phyloP scores from a whole-genome alignment of 2,888 invertebrate genomes.

The Eueremaeus valkanovi region DNA sequence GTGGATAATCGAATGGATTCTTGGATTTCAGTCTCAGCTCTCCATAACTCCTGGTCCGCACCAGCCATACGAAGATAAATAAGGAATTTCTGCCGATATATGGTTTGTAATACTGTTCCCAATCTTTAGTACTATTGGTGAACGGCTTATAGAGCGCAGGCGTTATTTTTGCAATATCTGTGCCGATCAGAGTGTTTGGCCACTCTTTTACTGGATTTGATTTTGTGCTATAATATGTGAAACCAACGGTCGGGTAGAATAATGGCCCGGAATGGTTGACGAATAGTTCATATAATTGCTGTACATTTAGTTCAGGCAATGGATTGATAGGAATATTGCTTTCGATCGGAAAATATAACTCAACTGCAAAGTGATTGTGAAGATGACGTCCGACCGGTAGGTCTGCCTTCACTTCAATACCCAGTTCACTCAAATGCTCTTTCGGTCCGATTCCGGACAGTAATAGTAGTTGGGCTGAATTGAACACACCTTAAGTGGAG shows the following conservation, averaged over 20 bases:
- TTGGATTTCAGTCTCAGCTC: too few relatives aligned
- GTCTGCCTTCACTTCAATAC: neutral
- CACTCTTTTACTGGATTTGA: neutral
- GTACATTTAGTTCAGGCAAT: neutral
- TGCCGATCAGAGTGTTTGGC: neutral
- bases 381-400: neutral
- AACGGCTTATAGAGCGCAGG: too few relatives aligned
- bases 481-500: neutral
- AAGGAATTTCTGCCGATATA: too few relatives aligned
- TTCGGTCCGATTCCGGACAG: too few relatives aligned
- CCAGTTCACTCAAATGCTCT: neutral
- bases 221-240: neutral
- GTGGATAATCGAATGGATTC: too few relatives aligned
- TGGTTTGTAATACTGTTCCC: too few relatives aligned
- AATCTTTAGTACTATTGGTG: too few relatives aligned
- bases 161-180: too few relatives aligned
- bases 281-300: neutral
- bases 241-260: neutral
- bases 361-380: neutral
- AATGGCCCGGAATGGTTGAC: neutral
- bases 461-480: neutral
- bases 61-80: too few relatives aligned
- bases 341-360: neutral
- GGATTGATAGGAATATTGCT: neutral
- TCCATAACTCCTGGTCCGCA: too few relatives aligned